Base-by-base conservation (phyloP, 2,888 invertebrate species). In the Cecidostiba fungosa region DNA sequence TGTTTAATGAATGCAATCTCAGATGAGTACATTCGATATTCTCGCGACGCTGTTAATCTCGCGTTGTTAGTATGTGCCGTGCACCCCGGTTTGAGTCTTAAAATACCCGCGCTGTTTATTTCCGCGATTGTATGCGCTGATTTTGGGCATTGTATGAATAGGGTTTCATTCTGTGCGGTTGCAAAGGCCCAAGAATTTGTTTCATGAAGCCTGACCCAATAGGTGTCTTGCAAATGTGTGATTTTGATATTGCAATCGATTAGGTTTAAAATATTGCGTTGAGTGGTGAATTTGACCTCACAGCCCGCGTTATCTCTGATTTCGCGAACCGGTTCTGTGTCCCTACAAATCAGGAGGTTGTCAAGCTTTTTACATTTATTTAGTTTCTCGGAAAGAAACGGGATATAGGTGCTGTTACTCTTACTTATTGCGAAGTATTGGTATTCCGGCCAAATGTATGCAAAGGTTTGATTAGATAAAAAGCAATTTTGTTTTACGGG, bases 401-500 rank as follows among this genome's bases (percentile, higher is more conserved):
- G 47, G 12, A 47, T 73, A 14, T 47, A 73, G 0, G 47, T 73
- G 23, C 16, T 73, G 1, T 39, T 10, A 3, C 23, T 23, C 14
- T 23, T 14, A n/a, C 43, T 73, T 6, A 73, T 73, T 2, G 73
- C 39, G 0, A 73, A 23, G 10, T 23, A 43, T 0, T 43, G 10
- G 14, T 73, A 23, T 10, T 73, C 43, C 12, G 23, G 73, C 73
- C 23, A 73, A n/a, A 73, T 73, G 36, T 47, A 73, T 1, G 73
- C 36, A 36, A 32, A 72, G 10, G 70, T 36, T 0, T 72, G 36
- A 19, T 32, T 36, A 3, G 36, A 16, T 5, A 36, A 10, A 3
- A 72, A n/a, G 8, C 36, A 16, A 1, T 10, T 19, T 39, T 72
- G n/a, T 36, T 39, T 72, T 0, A 72, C n/a, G 3, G 70, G 39